phyloP scores from a whole-genome alignment of 2,888 invertebrate genomes.

The Drosophila mulleri region DNA sequence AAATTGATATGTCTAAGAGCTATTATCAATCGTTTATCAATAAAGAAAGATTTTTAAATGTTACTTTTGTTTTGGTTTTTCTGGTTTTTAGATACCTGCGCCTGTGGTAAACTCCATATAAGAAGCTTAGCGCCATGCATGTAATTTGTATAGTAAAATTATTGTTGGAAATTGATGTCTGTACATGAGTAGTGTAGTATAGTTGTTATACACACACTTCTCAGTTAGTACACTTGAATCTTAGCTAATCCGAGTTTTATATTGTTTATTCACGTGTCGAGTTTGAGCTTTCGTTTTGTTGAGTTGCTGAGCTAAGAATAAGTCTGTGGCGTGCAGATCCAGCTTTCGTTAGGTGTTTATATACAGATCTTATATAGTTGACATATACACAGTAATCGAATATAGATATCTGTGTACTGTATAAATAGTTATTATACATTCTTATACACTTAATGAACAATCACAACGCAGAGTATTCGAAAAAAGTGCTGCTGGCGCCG shows the following conservation, averaged over 20 bases:
- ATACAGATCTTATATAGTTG: constrained; percentile 44
- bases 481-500: constrained; percentile 75
- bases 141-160: constrained; percentile 41
- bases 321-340: constrained; percentile 37
- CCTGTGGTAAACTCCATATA: constrained; percentile 17
- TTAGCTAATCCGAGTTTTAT: constrained; percentile 45
- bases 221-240: constrained; percentile 20
- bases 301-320: constrained; percentile 56
- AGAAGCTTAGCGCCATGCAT: constrained; percentile 10
- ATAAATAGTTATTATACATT: constrained; percentile 57
- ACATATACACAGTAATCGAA: constrained; percentile 21
- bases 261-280: constrained; percentile 65
- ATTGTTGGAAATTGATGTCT: constrained; percentile 48
- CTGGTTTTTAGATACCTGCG: background rate
- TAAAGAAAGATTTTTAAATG: constrained; percentile 31
- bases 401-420: constrained; percentile 31
- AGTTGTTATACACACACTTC: background rate
- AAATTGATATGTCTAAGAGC: constrained; percentile 85
- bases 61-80: constrained; percentile 26
- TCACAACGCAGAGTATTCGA: constrained; percentile 84
- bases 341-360: constrained; percentile 35
- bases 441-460: constrained; percentile 83
- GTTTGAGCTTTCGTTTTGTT: constrained; percentile 49
- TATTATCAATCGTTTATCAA: constrained; percentile 84
- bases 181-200: constrained; percentile 20